These are phyloP conservation scores for Apotomis turbidana DNA, from an alignment of 2,888 invertebrate genomes.

Conservation along the genomic window DNA sequence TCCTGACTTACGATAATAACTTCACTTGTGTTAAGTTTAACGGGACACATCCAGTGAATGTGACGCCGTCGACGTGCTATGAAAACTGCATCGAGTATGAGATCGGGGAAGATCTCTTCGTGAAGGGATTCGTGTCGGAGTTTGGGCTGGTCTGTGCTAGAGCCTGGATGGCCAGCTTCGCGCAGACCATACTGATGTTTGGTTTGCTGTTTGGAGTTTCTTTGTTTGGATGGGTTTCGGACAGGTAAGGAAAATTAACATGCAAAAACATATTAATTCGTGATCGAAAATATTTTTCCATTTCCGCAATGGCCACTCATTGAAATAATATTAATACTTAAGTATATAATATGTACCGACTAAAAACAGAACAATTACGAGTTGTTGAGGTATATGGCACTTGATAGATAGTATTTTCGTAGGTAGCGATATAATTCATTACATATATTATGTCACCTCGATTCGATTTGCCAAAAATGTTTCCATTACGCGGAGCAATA, in stretches of 20 bases:
- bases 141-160: conserved; percentile 62
- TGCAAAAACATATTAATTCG: too few relatives aligned
- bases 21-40: conserved; percentile 57
- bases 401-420: too few relatives aligned
- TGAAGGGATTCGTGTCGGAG: conserved; percentile 56
- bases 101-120: conserved; percentile 53
- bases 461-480: too few relatives aligned
- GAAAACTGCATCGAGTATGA: conserved; percentile 58
- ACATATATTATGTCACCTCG: too few relatives aligned
- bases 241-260: conserved; percentile 53
- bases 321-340: too few relatives aligned
- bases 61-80: conserved; percentile 59
- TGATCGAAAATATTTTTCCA: too few relatives aligned
- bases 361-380: too few relatives aligned
- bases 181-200: conserved; percentile 62
- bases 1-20: conserved; percentile 59
- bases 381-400: too few relatives aligned
- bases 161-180: conserved; percentile 62
- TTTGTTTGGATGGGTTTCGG: conserved; percentile 65
- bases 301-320: too few relatives aligned
- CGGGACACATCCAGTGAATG: conserved; percentile 46
- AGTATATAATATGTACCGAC: too few relatives aligned
- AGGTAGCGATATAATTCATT: too few relatives aligned
- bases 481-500: too few relatives aligned
- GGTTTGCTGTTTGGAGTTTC: conserved; percentile 59